Conservation (phyloP, 2,888 invertebrate genomes). For the Bibio marci region DNA sequence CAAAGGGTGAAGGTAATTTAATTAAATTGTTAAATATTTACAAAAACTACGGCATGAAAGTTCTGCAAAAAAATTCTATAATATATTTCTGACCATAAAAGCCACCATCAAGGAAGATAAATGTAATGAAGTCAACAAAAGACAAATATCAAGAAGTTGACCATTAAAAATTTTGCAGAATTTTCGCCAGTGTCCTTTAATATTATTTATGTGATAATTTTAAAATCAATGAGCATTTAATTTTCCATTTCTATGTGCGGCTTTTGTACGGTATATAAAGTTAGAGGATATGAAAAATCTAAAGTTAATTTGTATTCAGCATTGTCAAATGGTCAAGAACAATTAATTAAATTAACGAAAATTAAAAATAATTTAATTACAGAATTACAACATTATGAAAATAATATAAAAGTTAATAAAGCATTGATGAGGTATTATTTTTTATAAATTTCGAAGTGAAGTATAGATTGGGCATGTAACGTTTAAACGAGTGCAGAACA, state of each 20-base stretch:
- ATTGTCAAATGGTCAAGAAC: conserved; percentile 41
- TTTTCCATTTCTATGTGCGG: background rate
- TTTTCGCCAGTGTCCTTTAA: too few relatives aligned
- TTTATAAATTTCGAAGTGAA: too few relatives aligned
- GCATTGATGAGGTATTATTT: conserved; percentile 14
- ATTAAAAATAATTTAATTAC: conserved; percentile 64
- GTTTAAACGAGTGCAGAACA: too few relatives aligned
- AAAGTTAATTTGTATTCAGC: conserved; percentile 26
- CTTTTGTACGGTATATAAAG: conserved; percentile 20
- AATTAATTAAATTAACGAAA: conserved; percentile 60
- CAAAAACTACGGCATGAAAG: too few relatives aligned
- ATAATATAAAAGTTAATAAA: conserved; percentile 33
- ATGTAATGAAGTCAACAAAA: too few relatives aligned
- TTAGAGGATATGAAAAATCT: conserved; percentile 36
- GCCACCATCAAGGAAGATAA: too few relatives aligned
- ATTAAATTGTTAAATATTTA: background rate
- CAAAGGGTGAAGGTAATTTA: conserved; percentile 62
- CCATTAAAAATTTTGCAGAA: too few relatives aligned
- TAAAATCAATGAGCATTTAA: too few relatives aligned
- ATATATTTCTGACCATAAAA: too few relatives aligned
- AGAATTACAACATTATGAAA: conserved; percentile 70
- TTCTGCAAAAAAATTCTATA: background rate
- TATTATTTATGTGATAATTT: too few relatives aligned
- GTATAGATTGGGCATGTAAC: too few relatives aligned
- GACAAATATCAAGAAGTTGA: too few relatives aligned